phyloP scores from a whole-genome alignment of 2,113 vertebrate genomes.

The Haliaeetus leucogaster region DNA sequence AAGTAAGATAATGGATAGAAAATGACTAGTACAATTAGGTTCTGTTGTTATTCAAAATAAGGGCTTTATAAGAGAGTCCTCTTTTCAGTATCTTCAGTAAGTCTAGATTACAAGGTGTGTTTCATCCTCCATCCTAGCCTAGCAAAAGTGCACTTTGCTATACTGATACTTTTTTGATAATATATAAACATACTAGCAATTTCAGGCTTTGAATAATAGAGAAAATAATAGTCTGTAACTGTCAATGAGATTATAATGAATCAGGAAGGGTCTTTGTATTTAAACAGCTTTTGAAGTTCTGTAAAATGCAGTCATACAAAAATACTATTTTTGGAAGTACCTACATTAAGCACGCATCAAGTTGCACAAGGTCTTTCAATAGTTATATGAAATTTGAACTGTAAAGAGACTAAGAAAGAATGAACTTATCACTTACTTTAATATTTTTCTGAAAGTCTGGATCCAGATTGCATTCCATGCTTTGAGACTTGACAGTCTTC shows the following conservation, averaged over 20 bases:
- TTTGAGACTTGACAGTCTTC: neutral
- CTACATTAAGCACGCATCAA: neutral
- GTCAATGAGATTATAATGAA: constrained; percentile 10
- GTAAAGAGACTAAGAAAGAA: neutral
- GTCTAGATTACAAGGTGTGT: neutral
- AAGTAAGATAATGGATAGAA: neutral
- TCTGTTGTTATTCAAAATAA: neutral
- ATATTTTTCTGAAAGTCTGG: neutral
- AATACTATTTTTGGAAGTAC: constrained; percentile 25
- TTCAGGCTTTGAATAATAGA: neutral
- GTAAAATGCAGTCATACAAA: constrained; percentile 41
- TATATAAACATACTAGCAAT: neutral
- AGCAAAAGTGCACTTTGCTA: neutral
- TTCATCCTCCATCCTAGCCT: neutral
- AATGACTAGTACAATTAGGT: neutral
- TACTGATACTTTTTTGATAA: neutral
- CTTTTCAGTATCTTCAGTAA: neutral
- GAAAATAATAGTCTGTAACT: constrained; percentile 25
- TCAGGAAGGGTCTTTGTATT: constrained; percentile 8
- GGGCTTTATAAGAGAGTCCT: neutral
- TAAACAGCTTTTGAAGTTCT: constrained; percentile 28
- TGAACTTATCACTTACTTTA: neutral
- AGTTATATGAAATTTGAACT: neutral
- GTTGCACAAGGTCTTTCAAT: constrained; percentile 1
- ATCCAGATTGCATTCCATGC: neutral